Evolutionary conservation across 2,797 vertebrate genomes (phyloP), one percentile per base, ranked within the genome.

Genomic region (Alca torda): DNA sequence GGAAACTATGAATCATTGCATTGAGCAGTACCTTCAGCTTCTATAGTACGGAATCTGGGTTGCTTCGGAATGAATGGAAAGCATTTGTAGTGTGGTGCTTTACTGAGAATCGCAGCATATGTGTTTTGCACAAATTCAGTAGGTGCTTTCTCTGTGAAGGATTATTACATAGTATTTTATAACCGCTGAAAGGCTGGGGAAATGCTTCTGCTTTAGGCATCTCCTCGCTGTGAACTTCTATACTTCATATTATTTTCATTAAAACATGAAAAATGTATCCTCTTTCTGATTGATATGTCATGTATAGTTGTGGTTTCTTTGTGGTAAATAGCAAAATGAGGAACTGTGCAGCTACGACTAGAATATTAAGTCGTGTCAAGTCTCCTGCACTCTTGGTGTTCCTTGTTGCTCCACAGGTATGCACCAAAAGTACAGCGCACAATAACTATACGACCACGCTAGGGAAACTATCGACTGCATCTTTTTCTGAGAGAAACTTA

Each of bases 1-100:
- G 96, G 85, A 97, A 98, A 98, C 98, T 98, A 98, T 99, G 99
- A 99, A 98, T 99, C 98, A 99, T 98, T 98, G 97, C 97, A 98
- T 98, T 98, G 98, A 97, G 96, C 96, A 95, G 93, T 96, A 97
- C 94, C 96, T 96, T 96, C 77, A 65, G 86, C 96, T 97, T 97
- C 68, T 84, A 7, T 96, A 94, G 88, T 94, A 94, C 76, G 94
- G 94, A 90, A 61, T 92, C 89, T 97, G 85, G 37, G 85, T 91
- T 97, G 78, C 67, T 95, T 97, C 91, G 93, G 96, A 96, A 94
- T 95, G 94, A 81, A 90, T 90, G 90, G 93, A 96, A 93, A 94
- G 92, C 48, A 60, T 96, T 92, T 94, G 65, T 97, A 93, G 90
- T 26, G 8, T 83, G 57, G 19, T 95, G 93, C 88, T 97, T 97